phyloP scores from a whole-genome alignment of 2,888 invertebrate genomes.

The Cistogaster globosa region DNA sequence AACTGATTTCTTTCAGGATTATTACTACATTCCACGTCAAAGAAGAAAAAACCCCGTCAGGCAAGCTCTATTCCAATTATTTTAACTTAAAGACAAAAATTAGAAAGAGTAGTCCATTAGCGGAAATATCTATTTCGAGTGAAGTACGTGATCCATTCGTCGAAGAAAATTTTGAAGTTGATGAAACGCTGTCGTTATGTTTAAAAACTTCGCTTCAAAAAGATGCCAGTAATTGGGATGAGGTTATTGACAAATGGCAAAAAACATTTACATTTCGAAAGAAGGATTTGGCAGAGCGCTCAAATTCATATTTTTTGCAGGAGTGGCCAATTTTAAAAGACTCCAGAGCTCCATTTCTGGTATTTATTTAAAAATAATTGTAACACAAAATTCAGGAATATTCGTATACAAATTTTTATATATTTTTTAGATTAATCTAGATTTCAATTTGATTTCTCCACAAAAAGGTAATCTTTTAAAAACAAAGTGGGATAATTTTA shows the following conservation, averaged over 20 bases:
- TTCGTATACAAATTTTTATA: conserved; percentile 20
- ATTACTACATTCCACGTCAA: conserved; percentile 42
- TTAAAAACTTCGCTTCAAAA: conserved; percentile 60
- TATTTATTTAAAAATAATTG: too few species aligned
- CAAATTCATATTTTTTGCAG: conserved; percentile 51
- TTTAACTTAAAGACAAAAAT: conserved; percentile 45
- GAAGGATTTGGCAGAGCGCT: conserved; percentile 29
- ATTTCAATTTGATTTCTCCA: conserved; percentile 65
- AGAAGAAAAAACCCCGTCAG: conserved; percentile 42
- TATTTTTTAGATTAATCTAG: conserved; percentile 59
- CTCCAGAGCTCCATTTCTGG: too few species aligned
- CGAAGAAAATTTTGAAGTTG: conserved; percentile 54
- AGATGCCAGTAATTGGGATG: conserved; percentile 40
- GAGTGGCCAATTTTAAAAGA: conserved; percentile 62
- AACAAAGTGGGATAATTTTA: conserved; percentile 66
- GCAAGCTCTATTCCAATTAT: conserved; percentile 45
- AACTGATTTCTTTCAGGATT: conserved; percentile 22
- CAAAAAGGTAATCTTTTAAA: conserved; percentile 61
- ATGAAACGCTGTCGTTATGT: conserved; percentile 61
- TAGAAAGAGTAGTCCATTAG: conserved; percentile 39
- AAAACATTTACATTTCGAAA: conserved; percentile 32
- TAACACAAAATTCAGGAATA: conserved; percentile 51
- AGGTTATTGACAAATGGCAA: too few species aligned
- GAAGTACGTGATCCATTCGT: conserved; percentile 52
- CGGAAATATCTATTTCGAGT: conserved; percentile 41